Evolutionary conservation across 2,888 invertebrate species (phyloP).

Genomic region (Acanthosepion lycidas): DNA sequence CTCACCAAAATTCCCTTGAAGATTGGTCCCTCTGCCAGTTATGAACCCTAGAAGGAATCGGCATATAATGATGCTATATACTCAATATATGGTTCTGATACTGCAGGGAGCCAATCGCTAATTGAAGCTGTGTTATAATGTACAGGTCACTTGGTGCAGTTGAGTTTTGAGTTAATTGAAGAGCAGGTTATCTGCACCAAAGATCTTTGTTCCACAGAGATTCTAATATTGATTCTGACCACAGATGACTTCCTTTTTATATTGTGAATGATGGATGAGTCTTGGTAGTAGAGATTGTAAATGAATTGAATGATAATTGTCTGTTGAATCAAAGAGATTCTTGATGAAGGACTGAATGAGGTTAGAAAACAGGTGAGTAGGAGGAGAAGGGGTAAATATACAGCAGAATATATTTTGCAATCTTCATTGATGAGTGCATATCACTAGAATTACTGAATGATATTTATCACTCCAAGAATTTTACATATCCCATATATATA

Average conservation of each 20-base stretch:
- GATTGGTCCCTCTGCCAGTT: background rate
- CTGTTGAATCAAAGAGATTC: background rate
- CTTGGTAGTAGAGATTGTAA: background rate
- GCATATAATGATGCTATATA: background rate
- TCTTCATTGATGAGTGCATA: background rate
- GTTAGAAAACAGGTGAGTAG: background rate
- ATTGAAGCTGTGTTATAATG: background rate
- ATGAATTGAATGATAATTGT: background rate
- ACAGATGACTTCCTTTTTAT: background rate
- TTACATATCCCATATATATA: background rate
- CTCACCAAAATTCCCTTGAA: background rate
- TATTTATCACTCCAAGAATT: background rate
- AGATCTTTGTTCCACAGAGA: background rate
- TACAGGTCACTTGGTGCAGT: background rate
- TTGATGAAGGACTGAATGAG: background rate
- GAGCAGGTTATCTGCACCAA: background rate
- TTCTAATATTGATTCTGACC: background rate
- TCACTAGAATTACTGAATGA: background rate
- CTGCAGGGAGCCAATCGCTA: background rate
- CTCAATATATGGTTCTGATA: background rate
- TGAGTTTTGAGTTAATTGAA: background rate
- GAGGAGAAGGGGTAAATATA: background rate
- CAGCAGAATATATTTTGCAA: background rate
- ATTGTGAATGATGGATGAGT: slow-evolving; percentile 46
- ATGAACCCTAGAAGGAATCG: background rate